A percentile compares a stretch with the other conserved stretches of the same genome.
phyloP scores from a whole-genome alignment of 2,888 invertebrate species.

The Suillia variegata region DNA sequence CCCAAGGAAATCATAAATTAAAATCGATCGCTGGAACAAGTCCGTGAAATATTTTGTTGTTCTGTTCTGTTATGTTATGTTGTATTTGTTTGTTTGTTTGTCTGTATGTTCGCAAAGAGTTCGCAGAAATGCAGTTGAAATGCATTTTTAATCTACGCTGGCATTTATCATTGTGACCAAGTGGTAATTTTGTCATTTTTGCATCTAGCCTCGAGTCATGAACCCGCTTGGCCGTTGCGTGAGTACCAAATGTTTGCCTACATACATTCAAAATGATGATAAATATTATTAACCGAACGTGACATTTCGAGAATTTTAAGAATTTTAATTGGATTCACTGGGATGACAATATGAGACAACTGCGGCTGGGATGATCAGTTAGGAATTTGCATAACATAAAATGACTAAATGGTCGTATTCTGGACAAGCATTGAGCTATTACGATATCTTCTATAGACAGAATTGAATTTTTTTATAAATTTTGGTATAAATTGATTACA shows the following conservation, averaged over 20 bases:
- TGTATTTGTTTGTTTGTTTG: neutral
- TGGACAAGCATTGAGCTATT: too few relatives aligned
- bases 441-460: too few relatives aligned
- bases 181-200: constrained; percentile 1
- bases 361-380: too few relatives aligned
- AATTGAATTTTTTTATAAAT: too few relatives aligned
- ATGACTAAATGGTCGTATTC: too few relatives aligned
- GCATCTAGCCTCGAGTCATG: neutral
- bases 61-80: neutral
- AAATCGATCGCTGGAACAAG: constrained; percentile 52
- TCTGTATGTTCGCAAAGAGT: too few relatives aligned
- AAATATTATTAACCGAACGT: too few relatives aligned
- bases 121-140: neutral
- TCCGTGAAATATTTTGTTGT: constrained; percentile 37
- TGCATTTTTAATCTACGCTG: constrained; percentile 1
- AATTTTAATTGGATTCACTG: neutral
- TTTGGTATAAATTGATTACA: too few relatives aligned
- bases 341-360: neutral
- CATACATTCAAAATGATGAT: too few relatives aligned
- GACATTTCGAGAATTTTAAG: neutral
- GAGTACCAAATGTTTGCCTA: too few relatives aligned
- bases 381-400: too few relatives aligned
- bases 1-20: constrained; percentile 55
- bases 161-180: constrained; percentile 1
- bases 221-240: neutral